Base-by-base conservation (phyloP, 2,888 invertebrate genomes). In the Thecophora atra region DNA sequence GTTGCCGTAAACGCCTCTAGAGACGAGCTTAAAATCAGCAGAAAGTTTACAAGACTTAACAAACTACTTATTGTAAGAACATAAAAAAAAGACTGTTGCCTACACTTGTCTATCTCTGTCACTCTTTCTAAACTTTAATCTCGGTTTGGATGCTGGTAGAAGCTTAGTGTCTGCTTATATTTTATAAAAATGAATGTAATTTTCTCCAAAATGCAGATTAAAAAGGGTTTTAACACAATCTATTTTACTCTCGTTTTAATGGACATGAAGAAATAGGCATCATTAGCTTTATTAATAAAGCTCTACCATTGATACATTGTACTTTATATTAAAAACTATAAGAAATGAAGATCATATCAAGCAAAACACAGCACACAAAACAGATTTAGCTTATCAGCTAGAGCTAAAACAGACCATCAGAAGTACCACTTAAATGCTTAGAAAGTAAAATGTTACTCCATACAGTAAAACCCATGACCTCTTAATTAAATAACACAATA, bases 291-390 rank as follows among this genome's bases (percentile, higher is more conserved):
- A 37, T 37, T 37, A 37, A 8, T 37, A 37, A 37, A 37, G 1
- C 37, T 37, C 7, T 8, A 37, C 37, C 37, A 37, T 37, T 8
- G 11, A 37, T 11, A 37, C 37, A 37, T 37, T 6, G 30, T 6
- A n/a, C n/a, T n/a, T n/a, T 1, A 37, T 8, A 37, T 11, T 37
- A 37, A 6, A 56, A 56, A 56, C 24, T 21, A 56, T 26, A 56
- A 77, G 76, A 75, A 77, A 77, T 47, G 76, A 67, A 66, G 67
- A 68, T 54, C n/a, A 68, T 44, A 60, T 62, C 26, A 60, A 72
- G 8, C 28, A 51, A n/a, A 56, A 47, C 30, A n/a, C 21, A 11
- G 42, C 64, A 60, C 56, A 56, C 13, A n/a, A 56, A n/a, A 13
- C 7, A n/a, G 7, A 56, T 24, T 4, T 24, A n/a, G 52, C 19